Percentiles rank a stretch among this genome's conserved stretches.
Evolutionary conservation across 2,888 invertebrate genomes (phyloP).

Genomic region (Alsophila aescularia): DNA sequence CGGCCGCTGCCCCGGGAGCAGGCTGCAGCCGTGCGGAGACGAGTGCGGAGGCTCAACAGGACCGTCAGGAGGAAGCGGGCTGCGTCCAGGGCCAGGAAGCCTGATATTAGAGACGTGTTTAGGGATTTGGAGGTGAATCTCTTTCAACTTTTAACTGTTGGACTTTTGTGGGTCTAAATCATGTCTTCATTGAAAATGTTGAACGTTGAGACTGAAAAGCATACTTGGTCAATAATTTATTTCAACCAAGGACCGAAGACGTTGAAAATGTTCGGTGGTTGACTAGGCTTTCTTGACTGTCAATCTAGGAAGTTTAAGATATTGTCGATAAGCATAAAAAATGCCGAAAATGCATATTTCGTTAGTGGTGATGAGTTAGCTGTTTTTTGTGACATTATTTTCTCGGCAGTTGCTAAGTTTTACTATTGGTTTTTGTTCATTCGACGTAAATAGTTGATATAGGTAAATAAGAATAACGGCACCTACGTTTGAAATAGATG

Average conservation of each 20-base stretch:
- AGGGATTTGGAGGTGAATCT: constrained; percentile 89
- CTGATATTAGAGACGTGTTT: constrained; percentile 93
- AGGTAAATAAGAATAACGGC: background rate
- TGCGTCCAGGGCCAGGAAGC: constrained; percentile 85
- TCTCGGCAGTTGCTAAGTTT: background rate
- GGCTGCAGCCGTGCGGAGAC: constrained; percentile 90
- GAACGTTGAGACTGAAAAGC: too few species aligned
- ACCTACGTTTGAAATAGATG: too few species aligned
- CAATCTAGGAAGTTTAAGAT: too few species aligned
- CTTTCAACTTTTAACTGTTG: background rate
- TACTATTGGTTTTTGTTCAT: background rate
- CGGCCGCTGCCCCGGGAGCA: constrained; percentile 87
- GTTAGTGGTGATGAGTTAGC: background rate
- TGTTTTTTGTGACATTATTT: background rate
- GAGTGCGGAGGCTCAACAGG: constrained; percentile 90
- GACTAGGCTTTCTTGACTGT: too few species aligned
- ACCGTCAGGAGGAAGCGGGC: constrained; percentile 87
- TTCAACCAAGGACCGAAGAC: too few species aligned
- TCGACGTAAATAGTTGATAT: background rate
- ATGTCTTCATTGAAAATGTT: too few species aligned
- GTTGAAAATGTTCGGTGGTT: too few species aligned
- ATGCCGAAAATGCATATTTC: background rate
- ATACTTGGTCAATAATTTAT: too few species aligned
- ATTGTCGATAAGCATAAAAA: too few species aligned
- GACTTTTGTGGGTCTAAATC: too few species aligned